Percentiles rank a stretch among this genome's conserved stretches.
Conservation (phyloP, 92 coral and sea anemone genomes). For the Epizoanthus stellaris region DNA sequence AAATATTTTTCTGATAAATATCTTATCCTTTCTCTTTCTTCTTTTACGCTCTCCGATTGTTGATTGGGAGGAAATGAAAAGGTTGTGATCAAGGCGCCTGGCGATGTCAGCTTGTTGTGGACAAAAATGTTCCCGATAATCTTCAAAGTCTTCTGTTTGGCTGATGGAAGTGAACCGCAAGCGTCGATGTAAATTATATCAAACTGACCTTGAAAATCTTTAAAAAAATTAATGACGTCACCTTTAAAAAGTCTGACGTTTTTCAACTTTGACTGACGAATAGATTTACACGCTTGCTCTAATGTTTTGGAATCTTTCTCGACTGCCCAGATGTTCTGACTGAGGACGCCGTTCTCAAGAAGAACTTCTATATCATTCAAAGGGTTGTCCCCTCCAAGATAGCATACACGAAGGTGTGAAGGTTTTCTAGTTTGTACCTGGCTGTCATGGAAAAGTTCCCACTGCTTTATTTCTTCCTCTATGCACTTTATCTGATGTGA, state of each 20-base stretch:
- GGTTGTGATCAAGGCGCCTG: constrained; percentile 28
- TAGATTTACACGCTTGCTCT: constrained; percentile 3
- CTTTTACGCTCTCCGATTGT: too few relatives aligned
- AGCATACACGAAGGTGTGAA: constrained; percentile 52
- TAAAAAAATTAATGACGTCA: constrained; percentile 20
- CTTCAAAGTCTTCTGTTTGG: constrained; percentile 44
- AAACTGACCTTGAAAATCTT: constrained; percentile 43
- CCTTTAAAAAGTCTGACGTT: constrained; percentile 45
- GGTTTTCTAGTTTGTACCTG: constrained; percentile 34
- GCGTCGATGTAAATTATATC: constrained; percentile 70
- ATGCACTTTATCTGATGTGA: not conserved
- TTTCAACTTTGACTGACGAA: not conserved
- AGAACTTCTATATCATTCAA: constrained; percentile 54
- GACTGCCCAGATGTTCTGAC: constrained; percentile 62
- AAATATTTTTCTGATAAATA: constrained; percentile 29
- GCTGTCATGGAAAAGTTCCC: constrained; percentile 40
- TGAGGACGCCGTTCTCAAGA: constrained; percentile 47
- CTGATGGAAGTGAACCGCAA: constrained; percentile 50
- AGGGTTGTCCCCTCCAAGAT: constrained; percentile 60
- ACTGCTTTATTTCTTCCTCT: not conserved
- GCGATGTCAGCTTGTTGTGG: constrained; percentile 44
- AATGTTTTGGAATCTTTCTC: constrained; percentile 42
- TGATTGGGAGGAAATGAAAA: constrained; percentile 54
- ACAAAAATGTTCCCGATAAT: constrained; percentile 47
- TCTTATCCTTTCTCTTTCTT: constrained; percentile 23